Conservation (phyloP, 2,797 vertebrate species). For the Psittacula echo region DNA sequence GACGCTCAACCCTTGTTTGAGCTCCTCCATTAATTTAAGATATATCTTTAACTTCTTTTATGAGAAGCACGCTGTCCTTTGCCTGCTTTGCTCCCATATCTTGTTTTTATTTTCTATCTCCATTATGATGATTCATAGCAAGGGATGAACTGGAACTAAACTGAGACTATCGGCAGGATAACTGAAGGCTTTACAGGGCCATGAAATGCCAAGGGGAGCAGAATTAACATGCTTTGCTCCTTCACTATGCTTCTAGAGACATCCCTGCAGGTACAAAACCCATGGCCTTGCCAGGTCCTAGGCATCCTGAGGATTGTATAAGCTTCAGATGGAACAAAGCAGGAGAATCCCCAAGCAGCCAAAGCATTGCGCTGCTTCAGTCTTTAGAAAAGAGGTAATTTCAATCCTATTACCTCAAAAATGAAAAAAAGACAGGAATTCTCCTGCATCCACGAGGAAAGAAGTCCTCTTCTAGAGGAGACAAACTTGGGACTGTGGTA, state of each 20-base stretch:
- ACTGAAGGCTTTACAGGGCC: neutral
- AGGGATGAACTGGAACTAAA: neutral
- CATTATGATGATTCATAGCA: neutral
- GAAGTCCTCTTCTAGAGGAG: neutral
- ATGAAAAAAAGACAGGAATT: neutral
- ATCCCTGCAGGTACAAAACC: neutral
- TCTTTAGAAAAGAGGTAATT: neutral
- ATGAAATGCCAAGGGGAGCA: neutral
- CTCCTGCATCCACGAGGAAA: neutral
- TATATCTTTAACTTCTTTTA: neutral
- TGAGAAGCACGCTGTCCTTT: fast-evolving
- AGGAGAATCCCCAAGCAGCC: neutral
- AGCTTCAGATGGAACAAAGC: neutral
- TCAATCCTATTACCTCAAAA: neutral
- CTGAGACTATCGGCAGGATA: neutral
- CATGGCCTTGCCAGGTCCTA: neutral
- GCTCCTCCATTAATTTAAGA: neutral
- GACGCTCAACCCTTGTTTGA: neutral
- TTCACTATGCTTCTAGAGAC: neutral
- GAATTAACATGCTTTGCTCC: neutral
- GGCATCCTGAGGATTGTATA: neutral
- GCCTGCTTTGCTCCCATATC: neutral
- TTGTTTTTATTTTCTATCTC: neutral
- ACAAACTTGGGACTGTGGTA: fast-evolving
- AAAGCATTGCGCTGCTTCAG: neutral